Percentiles rank a stretch among this genome's conserved stretches.
Evolutionary conservation across 2,888 invertebrate species (phyloP).

Genomic region (Cacoxenus indagator): DNA sequence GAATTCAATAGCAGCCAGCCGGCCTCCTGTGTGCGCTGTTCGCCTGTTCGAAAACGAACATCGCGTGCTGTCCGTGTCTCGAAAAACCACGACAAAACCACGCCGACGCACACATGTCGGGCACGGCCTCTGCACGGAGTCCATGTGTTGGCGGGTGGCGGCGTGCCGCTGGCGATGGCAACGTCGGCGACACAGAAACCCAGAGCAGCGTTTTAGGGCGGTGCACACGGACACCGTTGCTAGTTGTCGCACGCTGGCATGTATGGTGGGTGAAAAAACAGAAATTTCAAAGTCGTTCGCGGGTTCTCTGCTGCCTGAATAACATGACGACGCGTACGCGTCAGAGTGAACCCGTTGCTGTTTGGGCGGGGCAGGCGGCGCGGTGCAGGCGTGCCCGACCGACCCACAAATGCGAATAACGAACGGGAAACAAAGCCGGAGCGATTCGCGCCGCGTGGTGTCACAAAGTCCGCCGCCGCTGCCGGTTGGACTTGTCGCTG

Average conservation of each 20-base stretch:
- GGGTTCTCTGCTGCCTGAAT: not conserved
- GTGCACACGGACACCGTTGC: not conserved
- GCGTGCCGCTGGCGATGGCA: not conserved
- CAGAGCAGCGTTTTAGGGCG: not conserved
- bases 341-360: not conserved
- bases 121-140: conserved; percentile 38
- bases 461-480: conserved; percentile 55
- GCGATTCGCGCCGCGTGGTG: conserved; percentile 37
- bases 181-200: not conserved
- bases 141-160: conserved; percentile 23
- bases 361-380: conserved; percentile 30
- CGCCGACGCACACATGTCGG: conserved; percentile 32
- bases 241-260: not conserved
- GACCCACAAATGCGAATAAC: conserved; percentile 46
- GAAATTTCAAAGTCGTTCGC: not conserved
- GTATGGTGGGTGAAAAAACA: not conserved
- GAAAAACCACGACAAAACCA: conserved; percentile 47
- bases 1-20: not conserved
- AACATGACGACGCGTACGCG: not conserved
- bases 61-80: conserved; percentile 48
- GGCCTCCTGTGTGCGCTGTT: conserved; percentile 33
- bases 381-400: conserved; percentile 33
- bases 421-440: conserved; percentile 53
- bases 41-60: conserved; percentile 58
- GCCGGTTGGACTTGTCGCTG: conserved; percentile 29